phyloP scores from a whole-genome alignment of 2,797 vertebrate genomes.

The Dallia pectoralis region DNA sequence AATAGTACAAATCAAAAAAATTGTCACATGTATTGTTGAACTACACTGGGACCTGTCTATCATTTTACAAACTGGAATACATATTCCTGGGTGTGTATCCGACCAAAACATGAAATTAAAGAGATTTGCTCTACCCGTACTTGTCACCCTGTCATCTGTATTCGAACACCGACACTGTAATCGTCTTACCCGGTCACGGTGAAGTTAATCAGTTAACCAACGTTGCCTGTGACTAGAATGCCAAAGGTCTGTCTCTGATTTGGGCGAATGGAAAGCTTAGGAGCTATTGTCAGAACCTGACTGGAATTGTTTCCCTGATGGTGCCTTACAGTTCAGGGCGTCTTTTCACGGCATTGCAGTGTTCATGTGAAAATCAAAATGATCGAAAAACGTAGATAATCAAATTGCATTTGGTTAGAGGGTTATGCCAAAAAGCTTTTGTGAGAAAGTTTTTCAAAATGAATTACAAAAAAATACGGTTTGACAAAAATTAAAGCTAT shows the following conservation, averaged over 20 bases:
- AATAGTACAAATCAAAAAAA: background rate
- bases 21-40: background rate
- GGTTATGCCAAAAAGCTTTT: no score
- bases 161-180: background rate
- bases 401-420: no score
- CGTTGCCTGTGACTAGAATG: slow-evolving; percentile 24
- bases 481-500: no score
- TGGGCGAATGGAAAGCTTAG: background rate
- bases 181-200: slow-evolving; percentile 6
- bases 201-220: slow-evolving; percentile 28
- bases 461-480: no score
- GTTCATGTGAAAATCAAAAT: no score
- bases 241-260: slow-evolving; percentile 20
- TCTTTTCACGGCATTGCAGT: background rate
- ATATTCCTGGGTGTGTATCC: background rate
- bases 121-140: background rate
- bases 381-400: no score
- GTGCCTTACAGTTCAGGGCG: background rate
- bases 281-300: background rate
- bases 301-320: background rate
- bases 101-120: background rate
- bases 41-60: background rate
- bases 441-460: no score
- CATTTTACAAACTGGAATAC: background rate
- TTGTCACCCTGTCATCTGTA: background rate